These are phyloP conservation scores for Mus caroli DNA, from an alignment of 2,797 vertebrate genomes.

Conservation along the genomic window DNA sequence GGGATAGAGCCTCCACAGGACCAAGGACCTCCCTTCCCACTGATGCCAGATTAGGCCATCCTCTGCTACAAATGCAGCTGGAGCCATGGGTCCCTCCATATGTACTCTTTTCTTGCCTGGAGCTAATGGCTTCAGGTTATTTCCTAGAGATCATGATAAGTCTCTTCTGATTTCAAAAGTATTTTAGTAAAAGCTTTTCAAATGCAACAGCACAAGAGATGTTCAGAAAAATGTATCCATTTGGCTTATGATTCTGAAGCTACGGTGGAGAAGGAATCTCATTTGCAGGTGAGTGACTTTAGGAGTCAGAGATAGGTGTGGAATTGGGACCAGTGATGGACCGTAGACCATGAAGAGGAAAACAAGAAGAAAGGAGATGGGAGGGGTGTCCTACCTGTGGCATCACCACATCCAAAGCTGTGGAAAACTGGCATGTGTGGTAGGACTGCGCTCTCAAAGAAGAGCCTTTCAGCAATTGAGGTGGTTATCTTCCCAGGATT, in stretches of 20 bases:
- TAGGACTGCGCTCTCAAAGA: not conserved
- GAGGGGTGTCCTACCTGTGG: not conserved
- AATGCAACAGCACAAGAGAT: not conserved
- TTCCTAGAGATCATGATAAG: not conserved
- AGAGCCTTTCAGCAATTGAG: not conserved
- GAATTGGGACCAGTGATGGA: not conserved
- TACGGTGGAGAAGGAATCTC: not conserved
- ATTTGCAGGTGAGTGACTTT: not conserved
- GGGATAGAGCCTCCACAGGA: no score
- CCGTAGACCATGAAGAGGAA: not conserved
- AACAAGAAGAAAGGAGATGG: not conserved
- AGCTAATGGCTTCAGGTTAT: not conserved
- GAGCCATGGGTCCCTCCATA: no score
- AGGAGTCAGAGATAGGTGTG: not conserved
- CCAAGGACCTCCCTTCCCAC: no score
- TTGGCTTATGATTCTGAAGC: not conserved
- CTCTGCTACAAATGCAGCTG: no score
- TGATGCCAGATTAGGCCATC: no score
- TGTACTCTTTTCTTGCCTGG: not conserved
- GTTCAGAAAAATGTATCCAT: not conserved
- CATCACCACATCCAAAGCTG: not conserved
- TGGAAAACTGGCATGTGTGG: not conserved
- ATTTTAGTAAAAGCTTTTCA: not conserved
- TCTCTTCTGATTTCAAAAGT: slow-evolving; percentile 22
- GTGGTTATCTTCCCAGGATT: not conserved